Base-by-base conservation (phyloP, 2,888 invertebrate genomes). In the Rhamphomyia laevipes region DNA sequence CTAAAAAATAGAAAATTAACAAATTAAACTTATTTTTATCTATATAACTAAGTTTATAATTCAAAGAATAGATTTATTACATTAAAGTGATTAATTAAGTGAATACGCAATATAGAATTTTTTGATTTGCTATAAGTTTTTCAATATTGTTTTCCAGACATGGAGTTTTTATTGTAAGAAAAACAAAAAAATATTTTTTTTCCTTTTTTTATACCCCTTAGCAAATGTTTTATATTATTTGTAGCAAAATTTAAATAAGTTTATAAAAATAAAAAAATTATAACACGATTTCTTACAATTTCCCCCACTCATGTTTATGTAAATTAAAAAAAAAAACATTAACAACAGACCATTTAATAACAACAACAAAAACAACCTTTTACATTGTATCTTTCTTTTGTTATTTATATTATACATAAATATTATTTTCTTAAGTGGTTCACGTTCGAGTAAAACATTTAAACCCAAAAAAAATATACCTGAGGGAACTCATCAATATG, bases 401-500 rank as follows among this genome's bases (percentile, higher is more conserved):
- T 35, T 35, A 35, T n/a, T 4, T 35, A 33, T n/a, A n/a, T 33
- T 33, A 13, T 13, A 33, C 13, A n/a, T 35, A n/a, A 13, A 13
- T n/a, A n/a, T n/a, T 35, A 2, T 7, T 35, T 35, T n/a, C 7
- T 35, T 2, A 13, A 35, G 68, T 56, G 70, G 70, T 45, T 68
- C 69, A 72, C 83, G 92, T 66, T 91, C 91, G 55, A 92, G 91
- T 60, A 95, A 95, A 76, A 97, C 96, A 48, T 97, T 97, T 71
- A 96, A 96, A 71, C 96, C 96, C 55, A 96, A 96, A 75, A 96
- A 96, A 73, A 95, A 96, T 73, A 96, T 96, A 63, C 95, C 95
- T 1, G 96, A 96, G 72, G 95, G 95, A 52, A 95, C 94, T 41
- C 95, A 95, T 75, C 96, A 96, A 70, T 94, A 95, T 84, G 96